Base-by-base conservation (phyloP, 2,113 vertebrate genomes). In the Notarius quadriscutis region DNA sequence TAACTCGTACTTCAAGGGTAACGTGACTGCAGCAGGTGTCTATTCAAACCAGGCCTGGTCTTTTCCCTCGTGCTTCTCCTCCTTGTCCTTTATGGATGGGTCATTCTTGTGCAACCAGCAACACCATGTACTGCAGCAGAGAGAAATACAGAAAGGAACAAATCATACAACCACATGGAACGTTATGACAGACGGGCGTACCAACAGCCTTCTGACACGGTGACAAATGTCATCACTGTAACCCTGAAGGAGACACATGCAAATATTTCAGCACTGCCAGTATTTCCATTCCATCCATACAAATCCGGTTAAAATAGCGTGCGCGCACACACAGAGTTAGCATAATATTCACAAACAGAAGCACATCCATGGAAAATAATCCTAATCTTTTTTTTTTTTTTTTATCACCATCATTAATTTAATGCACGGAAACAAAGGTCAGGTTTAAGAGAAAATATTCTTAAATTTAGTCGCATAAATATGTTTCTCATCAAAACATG, bases 151-250 rank as follows among this genome's bases (percentile, higher is more conserved):
- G 72, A 51, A 75, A 75, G 20, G 34, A 50, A 25, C 48, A 75
- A 75, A 75, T 8, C 25, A 4, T 25, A 75, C 34, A 50, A 75
- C 18, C 20, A 25, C 72, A 14, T 2, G 4, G 11, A 25, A 15
- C 4, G 51, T 75, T 51, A 75, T 6, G 22, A 75, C 72, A 75
- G 41, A 5, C 41, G 3, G 9, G 10, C 9, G 20, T 22, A 75
- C 5, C 72, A 74, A 20, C 72, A 75, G 48, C 72, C 82, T 55
- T 81, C 34, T 87, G 27, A 15, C 58, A 60, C 20, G 10, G n/a
- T 86, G 87, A 91, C 75, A 86, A 88, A 88, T 87, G 83, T 62
- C 86, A 89, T 81, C 84, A 69, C n/a, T 58, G 30, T 72, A 77
- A 67, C 53, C 83, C 80, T 75, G 58, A 34, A 55, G 48, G 57